Base-by-base conservation (phyloP, 2,113 vertebrate species). In the Rousettus leschenaultii region DNA sequence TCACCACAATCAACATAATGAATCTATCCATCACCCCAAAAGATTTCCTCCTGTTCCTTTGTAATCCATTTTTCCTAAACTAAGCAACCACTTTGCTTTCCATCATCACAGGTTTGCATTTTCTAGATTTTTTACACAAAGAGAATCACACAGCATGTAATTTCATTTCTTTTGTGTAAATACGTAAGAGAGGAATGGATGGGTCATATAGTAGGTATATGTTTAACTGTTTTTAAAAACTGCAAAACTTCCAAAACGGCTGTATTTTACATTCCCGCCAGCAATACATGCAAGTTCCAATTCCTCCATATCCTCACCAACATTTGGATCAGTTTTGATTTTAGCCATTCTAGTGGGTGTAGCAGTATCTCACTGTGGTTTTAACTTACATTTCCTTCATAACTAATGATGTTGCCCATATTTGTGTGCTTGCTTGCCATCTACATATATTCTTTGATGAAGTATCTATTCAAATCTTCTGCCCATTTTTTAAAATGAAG, bases 121-220 rank as follows among this genome's bases (percentile, higher is more conserved):
- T 93, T 90, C 65, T n/a, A 77, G 59, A 59, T n/a, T 80, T 70
- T 57, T 65, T 77, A 63, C 40, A 71, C 43, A 84, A 74, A 71
- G 5, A 43, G 57, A 79, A 73, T 53, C 18, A 61, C 61, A 55
- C 8, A 83, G 53, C 14, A 12, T 8, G 12, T 40, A 57, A 53
- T 89, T 75, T 92, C 38, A 87, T 73, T 86, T 73, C 48, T 84
- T 40, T 10, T 95, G 53, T 13, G 28, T 78, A 86, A 91, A 89
- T 14, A 82, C 2, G 30, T 18, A n/a, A 35, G 57, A 87, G 11
- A 61, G 16, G 13, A 84, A 95, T 43, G 48, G 15, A 19, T 45
- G 68, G 13, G 6, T 87, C 14, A 40, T 26, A 45, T 28, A 19
- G 33, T 35, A 84, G 30, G 1, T 74, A 13, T 18, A 45, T 4